Evolutionary conservation across 2,888 invertebrate genomes (phyloP).

Genomic region (Linyphia triangularis): DNA sequence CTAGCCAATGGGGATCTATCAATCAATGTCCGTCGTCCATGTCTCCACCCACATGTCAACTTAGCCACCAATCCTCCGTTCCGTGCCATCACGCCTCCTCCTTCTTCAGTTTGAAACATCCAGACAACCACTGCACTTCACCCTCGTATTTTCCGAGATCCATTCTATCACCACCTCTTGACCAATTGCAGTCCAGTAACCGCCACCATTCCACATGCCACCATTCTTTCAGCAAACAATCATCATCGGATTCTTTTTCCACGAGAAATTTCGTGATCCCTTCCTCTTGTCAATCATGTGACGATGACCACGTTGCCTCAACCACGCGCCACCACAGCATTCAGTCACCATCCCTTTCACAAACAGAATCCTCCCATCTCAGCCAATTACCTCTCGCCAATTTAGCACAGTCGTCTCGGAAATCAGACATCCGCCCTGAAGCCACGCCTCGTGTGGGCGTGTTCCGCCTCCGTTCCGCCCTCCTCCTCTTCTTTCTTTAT

Average conservation of each 20-base stretch:
- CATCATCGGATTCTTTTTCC: no score
- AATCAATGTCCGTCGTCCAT: neutral
- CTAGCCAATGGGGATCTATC: no score
- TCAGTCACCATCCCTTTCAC: neutral
- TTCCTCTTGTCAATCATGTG: neutral
- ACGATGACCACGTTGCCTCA: neutral
- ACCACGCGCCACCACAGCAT: neutral
- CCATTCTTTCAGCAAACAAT: no score
- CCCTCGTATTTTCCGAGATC: no score
- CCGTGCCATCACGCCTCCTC: neutral
- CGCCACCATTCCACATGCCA: no score
- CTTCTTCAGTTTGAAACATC: neutral
- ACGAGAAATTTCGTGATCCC: no score
- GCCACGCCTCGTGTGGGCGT: neutral
- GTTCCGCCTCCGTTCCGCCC: neutral
- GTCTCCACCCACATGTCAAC: neutral
- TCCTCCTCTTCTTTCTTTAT: constrained; percentile 27
- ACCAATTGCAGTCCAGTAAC: no score
- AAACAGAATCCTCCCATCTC: no score
- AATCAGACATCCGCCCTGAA: neutral
- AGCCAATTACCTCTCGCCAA: no score
- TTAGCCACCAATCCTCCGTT: neutral
- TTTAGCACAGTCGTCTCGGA: neutral
- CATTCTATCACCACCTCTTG: no score
- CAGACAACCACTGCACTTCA: no score